Evolutionary conservation across 2,888 invertebrate genomes (phyloP).

Genomic region (Sicus ferrugineus): DNA sequence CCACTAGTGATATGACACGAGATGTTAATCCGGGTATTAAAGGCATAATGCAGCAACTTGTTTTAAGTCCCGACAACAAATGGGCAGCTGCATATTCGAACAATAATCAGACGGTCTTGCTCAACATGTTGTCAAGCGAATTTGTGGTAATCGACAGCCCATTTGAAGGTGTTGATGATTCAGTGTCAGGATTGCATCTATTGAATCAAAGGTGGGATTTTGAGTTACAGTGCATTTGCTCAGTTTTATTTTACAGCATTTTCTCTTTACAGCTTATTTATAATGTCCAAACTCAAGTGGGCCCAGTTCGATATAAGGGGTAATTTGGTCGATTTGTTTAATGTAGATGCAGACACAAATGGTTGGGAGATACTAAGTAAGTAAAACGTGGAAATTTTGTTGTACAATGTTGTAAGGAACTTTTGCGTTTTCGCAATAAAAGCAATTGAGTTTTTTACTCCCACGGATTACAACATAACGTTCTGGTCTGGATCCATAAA

Average conservation of each 20-base stretch:
- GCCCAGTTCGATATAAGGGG: constrained; percentile 81
- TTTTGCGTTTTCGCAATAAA: constrained; percentile 14
- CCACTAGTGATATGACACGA: constrained; percentile 92
- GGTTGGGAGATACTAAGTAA: constrained; percentile 80
- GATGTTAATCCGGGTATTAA: constrained; percentile 93
- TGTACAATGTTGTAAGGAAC: neutral
- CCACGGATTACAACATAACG: constrained; percentile 74
- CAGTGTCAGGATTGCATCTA: constrained; percentile 72
- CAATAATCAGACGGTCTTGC: constrained; percentile 91
- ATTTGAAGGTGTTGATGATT: constrained; percentile 70
- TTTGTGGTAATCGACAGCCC: constrained; percentile 87
- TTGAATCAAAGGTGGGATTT: constrained; percentile 69
- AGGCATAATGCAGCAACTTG: constrained; percentile 94
- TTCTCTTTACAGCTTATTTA: constrained; percentile 67
- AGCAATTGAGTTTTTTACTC: constrained; percentile 76
- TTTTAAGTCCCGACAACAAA: constrained; percentile 93
- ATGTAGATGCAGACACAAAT: constrained; percentile 69
- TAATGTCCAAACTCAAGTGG: constrained; percentile 81
- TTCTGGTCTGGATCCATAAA: constrained; percentile 87
- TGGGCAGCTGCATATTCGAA: constrained; percentile 96
- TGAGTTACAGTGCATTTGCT: neutral
- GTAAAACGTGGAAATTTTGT: constrained; percentile 38
- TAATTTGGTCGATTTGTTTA: constrained; percentile 70
- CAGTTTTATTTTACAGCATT: neutral
- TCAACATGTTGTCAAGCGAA: constrained; percentile 94